These are phyloP conservation scores for Elysia chlorotica DNA, from an alignment of 1,140 invertebrate species.

Conservation along the genomic window DNA sequence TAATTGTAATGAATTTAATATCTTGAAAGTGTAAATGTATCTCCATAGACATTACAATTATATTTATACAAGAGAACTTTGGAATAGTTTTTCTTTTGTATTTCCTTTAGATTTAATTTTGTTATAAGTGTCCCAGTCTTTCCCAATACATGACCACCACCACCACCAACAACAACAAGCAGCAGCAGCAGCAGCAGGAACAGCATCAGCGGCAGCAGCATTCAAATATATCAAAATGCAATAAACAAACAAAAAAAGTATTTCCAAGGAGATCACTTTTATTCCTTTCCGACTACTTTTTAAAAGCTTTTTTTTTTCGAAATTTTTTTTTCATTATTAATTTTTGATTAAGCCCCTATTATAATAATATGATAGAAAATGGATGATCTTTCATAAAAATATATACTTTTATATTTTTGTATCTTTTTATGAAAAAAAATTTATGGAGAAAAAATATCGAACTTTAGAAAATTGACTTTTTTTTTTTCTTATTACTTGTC, in stretches of 20 bases:
- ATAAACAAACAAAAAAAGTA: neutral
- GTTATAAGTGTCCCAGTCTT: neutral
- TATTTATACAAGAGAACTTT: neutral
- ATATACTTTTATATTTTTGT: too few relatives aligned
- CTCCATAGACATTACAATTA: too few relatives aligned
- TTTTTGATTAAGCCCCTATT: neutral
- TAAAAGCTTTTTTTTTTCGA: neutral
- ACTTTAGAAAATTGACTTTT: too few relatives aligned
- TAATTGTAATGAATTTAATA: neutral
- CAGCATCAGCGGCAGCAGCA: neutral
- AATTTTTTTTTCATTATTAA: neutral
- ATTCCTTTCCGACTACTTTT: neutral
- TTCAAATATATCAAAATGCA: neutral
- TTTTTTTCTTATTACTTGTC: too few relatives aligned
- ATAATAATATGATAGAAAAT: neutral
- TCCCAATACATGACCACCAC: constrained; percentile 1
- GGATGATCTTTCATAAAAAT: too few relatives aligned
- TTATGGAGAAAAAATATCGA: too few relatives aligned
- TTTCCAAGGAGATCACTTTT: neutral
- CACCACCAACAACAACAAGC: neutral
- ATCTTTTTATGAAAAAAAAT: too few relatives aligned
- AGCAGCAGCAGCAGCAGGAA: neutral
- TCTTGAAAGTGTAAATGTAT: too few relatives aligned
- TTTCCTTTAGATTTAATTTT: constrained; percentile 10
- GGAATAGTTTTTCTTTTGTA: constrained; percentile 5